phyloP scores from a whole-genome alignment of 2,113 vertebrate genomes.

The Barbus barbus region DNA sequence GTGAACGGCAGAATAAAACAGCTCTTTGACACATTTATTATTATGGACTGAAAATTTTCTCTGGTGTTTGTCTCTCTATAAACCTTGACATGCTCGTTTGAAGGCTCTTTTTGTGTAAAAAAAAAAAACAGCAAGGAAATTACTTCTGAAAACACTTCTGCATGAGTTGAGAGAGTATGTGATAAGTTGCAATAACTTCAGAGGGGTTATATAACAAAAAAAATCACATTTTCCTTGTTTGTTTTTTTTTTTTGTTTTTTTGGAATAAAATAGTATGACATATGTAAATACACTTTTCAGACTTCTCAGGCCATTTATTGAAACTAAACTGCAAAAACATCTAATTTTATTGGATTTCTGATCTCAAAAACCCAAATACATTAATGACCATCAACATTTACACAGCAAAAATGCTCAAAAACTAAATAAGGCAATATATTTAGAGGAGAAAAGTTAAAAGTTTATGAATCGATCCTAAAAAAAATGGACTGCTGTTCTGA shows the following conservation, averaged over 20 bases:
- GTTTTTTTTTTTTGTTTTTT: no score
- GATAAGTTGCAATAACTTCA: neutral
- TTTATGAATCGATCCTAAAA: neutral
- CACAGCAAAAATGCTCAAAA: neutral
- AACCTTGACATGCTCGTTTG: neutral
- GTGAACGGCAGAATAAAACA: slow-evolving; percentile 56
- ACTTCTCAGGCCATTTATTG: neutral
- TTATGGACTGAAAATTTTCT: slow-evolving; percentile 56
- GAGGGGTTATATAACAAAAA: neutral
- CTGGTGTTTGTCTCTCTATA: slow-evolving; percentile 36
- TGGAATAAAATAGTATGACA: neutral
- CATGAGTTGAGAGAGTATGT: neutral
- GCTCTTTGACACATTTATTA: slow-evolving; percentile 46
- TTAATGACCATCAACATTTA: neutral
- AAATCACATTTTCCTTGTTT: neutral
- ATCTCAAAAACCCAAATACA: neutral
- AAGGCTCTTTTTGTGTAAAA: neutral
- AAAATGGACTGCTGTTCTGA: neutral
- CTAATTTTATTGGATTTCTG: neutral
- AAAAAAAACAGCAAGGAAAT: neutral
- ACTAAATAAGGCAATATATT: neutral
- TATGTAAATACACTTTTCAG: neutral
- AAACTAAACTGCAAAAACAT: neutral
- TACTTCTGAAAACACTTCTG: neutral
- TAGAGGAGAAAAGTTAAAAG: neutral